Percentiles rank a stretch among this genome's conserved stretches.
These are phyloP conservation scores for Liposcelis brunnea DNA, from an alignment of 2,888 invertebrate species.

Conservation along the genomic window DNA sequence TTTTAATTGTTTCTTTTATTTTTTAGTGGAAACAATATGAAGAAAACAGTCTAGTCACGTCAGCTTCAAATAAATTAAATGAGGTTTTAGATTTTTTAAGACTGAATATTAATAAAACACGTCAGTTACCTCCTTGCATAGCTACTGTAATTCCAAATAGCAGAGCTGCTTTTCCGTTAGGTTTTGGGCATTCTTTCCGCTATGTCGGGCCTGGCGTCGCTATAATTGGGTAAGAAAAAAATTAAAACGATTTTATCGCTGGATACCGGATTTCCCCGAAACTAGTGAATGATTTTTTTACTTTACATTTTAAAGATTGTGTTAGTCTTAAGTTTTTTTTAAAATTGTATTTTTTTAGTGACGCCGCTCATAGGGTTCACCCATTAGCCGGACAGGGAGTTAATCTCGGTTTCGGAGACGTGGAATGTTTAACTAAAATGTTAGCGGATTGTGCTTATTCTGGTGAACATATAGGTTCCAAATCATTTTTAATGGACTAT, in stretches of 20 bases:
- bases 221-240: constrained; percentile 56
- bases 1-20: constrained; percentile 5
- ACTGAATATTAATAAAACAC: not conserved
- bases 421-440: constrained; percentile 48
- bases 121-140: constrained; percentile 53
- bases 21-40: constrained; percentile 43
- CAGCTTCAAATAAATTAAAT: constrained; percentile 5
- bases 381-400: constrained; percentile 96
- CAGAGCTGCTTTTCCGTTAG: constrained; percentile 81
- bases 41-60: constrained; percentile 29
- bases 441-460: constrained; percentile 51
- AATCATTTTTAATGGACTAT: constrained; percentile 56
- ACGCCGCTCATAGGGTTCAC: constrained; percentile 82
- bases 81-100: not conserved
- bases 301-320: too few relatives aligned
- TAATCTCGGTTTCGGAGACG: constrained; percentile 93
- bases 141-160: constrained; percentile 37
- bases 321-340: constrained; percentile 1
- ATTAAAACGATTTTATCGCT: constrained; percentile 14
- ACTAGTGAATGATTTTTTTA: too few relatives aligned
- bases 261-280: too few relatives aligned
- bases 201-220: constrained; percentile 71
- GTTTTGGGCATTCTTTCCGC: constrained; percentile 72
- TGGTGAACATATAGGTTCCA: constrained; percentile 57
- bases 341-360: constrained; percentile 30